Conservation (phyloP, 2,113 vertebrate species). For the Clarias gariepinus region DNA sequence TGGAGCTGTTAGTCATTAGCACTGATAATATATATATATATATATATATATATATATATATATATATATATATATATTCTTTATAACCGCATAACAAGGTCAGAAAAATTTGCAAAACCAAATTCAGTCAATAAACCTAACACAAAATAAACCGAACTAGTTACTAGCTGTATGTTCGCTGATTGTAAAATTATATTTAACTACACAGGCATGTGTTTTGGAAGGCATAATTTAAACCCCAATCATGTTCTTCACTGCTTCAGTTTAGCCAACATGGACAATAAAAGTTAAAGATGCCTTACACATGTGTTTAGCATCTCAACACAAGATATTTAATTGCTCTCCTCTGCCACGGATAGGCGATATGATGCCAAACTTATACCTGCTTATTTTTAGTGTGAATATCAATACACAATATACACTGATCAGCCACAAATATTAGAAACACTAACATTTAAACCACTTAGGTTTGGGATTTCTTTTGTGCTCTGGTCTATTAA, state of each 20-base stretch:
- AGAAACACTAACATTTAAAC: too few relatives aligned
- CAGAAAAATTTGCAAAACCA: too few relatives aligned
- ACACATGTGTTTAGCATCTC: neutral
- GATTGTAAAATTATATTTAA: neutral
- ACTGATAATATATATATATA: neutral
- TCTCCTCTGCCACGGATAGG: neutral
- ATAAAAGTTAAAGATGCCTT: neutral
- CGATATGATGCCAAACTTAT: too few relatives aligned
- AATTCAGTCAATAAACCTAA: neutral
- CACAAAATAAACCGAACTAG: neutral
- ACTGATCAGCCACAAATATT: too few relatives aligned
- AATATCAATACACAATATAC: too few relatives aligned
- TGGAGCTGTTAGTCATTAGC: neutral
- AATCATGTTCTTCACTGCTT: neutral
- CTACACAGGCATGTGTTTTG: neutral
- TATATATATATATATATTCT: too few relatives aligned
- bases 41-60: too few relatives aligned
- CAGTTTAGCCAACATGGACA: neutral
- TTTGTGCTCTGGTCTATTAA: too few relatives aligned
- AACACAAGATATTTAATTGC: neutral
- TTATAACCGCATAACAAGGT: neutral
- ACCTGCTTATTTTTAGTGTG: too few relatives aligned
- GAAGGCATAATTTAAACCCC: neutral
- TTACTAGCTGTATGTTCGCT: neutral
- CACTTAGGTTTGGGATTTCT: too few relatives aligned